Base-by-base conservation (phyloP, 1,140 invertebrate species). In the Tigriopus japonicus region DNA sequence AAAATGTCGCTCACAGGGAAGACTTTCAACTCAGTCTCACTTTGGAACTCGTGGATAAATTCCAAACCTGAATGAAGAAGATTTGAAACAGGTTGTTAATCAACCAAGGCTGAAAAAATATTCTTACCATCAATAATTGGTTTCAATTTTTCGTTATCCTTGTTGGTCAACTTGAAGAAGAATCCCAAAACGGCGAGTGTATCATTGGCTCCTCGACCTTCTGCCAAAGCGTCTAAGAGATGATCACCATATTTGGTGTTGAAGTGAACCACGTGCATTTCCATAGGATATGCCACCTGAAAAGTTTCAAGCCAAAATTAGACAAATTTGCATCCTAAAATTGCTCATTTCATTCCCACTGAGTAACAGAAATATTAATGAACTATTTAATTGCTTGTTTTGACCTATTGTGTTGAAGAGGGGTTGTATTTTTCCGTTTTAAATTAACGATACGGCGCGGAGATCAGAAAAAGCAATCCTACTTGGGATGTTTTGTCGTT, bases 201-300 rank as follows among this genome's bases (percentile, higher is more conserved):
- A 64, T 81, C 74, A 21, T 72, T 65, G 51, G 80, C 67, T 61
- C 74, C 67, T 0, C 74, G 65, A 0, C 83, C 83, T 64, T 73
- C 72, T 5, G 66, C 70, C 9, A 79, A 66, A 62, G 74, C 80
- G 0, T 66, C 69, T 65, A 23, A 14, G 7, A 58, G 41, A 42
- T 40, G 17, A n/a, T 5, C 14, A 17, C 55, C 55, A 19, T 80
- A 82, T 15, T 76, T 70, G 35, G 69, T 73, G 5, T 81, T 77
- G 63, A 77, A 80, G 69, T 84, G 81, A 1, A 86, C 84, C 6
- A 86, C 71, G 68, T 86, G 84, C 62, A 82, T 65, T 69, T 84
- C 64, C 15, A 63, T 61, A 17, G 61, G 53, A 62, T 62, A 66
- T 72, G 1, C 64, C 70, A 1, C 71, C 72, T 2, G 45, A 6